phyloP scores from a whole-genome alignment of 2,797 vertebrate genomes.

The Enteromius viviparus region DNA sequence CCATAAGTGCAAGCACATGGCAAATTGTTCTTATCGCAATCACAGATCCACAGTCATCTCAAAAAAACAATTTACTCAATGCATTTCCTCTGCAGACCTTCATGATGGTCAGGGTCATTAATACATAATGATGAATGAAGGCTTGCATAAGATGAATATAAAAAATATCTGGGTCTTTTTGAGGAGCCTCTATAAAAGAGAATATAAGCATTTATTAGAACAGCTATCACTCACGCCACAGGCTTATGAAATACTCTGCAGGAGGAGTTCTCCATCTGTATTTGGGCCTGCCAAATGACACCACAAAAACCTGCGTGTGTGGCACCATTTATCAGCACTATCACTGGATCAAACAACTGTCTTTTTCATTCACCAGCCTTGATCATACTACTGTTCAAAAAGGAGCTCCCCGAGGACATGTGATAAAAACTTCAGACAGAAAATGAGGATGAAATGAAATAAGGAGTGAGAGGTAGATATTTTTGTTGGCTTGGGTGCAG shows the following conservation, averaged over 20 bases:
- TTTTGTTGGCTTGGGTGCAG: constrained; percentile 29
- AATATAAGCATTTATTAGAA: constrained; percentile 69
- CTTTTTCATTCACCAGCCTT: constrained; percentile 36
- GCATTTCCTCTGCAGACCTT: constrained; percentile 8
- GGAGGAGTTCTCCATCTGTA: constrained; percentile 76
- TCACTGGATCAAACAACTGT: background rate
- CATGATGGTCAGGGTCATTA: constrained; percentile 19
- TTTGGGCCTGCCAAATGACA: constrained; percentile 56
- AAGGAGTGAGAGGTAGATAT: constrained; percentile 14
- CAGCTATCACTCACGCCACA: constrained; percentile 71
- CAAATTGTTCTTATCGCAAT: constrained; percentile 3
- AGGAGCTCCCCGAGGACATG: constrained; percentile 33
- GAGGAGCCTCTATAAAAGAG: constrained; percentile 54
- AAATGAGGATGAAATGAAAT: constrained; percentile 7
- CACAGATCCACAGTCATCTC: background rate
- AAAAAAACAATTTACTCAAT: background rate
- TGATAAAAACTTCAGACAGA: constrained; percentile 4
- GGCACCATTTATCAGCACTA: constrained; percentile 30
- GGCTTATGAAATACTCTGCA: constrained; percentile 64
- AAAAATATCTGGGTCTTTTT: constrained; percentile 28
- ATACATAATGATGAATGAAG: constrained; percentile 17
- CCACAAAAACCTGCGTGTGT: constrained; percentile 44
- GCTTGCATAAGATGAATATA: constrained; percentile 30
- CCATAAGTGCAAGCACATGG: background rate
- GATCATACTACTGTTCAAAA: constrained; percentile 26